These are phyloP conservation scores for Sinocyclocheilus maitianheensis DNA, from an alignment of 2,113 vertebrate species.

Conservation along the genomic window DNA sequence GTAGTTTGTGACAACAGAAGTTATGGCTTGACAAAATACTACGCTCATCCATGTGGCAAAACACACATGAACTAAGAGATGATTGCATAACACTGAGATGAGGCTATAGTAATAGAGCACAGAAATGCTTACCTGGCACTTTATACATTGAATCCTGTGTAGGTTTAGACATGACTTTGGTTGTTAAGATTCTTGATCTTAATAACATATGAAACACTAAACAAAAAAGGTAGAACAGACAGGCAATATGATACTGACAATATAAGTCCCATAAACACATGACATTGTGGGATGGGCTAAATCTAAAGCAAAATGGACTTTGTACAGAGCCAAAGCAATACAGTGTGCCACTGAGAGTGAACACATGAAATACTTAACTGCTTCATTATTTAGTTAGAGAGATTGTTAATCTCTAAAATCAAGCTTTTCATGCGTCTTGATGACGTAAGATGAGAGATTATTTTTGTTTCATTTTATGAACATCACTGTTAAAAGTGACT, in stretches of 20 bases:
- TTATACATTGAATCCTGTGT: not conserved
- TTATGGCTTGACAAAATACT: not conserved
- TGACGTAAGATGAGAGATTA: not conserved
- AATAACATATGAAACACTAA: no score
- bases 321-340: not conserved
- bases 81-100: not conserved
- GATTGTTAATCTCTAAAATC: no score
- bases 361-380: not conserved
- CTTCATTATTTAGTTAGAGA: not conserved
- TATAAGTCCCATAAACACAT: not conserved
- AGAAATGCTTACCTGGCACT: conserved; percentile 4
- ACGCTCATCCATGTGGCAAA: not conserved
- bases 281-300: conserved; percentile 18
- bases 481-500: not conserved
- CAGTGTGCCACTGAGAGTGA: not conserved
- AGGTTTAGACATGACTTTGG: not conserved
- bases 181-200: not conserved
- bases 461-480: not conserved
- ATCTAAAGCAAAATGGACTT: conserved; percentile 2
- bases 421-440: not conserved
- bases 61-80: not conserved
- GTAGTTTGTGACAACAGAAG: not conserved
- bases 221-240: not conserved
- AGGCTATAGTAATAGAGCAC: not conserved
- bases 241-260: not conserved